Conservation (phyloP, 2,113 vertebrate genomes). For the Lepidothrix coronata region DNA sequence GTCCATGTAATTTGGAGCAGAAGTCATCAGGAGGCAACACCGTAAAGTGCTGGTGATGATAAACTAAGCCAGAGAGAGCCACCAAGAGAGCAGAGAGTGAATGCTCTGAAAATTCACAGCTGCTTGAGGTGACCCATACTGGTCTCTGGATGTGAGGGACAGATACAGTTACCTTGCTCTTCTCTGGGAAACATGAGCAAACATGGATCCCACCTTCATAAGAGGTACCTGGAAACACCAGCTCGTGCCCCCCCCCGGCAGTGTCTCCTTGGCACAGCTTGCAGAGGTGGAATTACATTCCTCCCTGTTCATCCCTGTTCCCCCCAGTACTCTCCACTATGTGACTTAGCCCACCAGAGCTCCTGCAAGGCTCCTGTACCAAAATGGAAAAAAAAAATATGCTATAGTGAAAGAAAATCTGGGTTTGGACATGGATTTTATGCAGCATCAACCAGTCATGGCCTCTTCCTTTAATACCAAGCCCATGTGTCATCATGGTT, state of each 20-base stretch:
- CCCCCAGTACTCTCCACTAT: not conserved
- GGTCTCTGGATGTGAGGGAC: not conserved
- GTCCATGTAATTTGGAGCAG: not conserved
- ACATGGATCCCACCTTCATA: fast-evolving
- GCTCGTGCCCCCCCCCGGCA: not conserved
- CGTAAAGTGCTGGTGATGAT: not conserved
- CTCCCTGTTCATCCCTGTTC: not conserved
- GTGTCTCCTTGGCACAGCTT: not conserved
- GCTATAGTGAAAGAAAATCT: not conserved
- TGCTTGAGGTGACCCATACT: not conserved
- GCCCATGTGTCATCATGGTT: not conserved
- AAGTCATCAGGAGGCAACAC: not conserved
- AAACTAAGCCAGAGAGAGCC: not conserved
- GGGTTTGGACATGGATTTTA: not conserved
- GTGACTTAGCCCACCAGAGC: not conserved
- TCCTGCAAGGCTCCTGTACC: not conserved
- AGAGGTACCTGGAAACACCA: not conserved
- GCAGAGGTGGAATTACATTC: not conserved
- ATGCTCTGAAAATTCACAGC: not conserved
- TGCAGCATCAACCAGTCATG: not conserved
- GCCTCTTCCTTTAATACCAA: not conserved
- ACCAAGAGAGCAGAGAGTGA: fast-evolving
- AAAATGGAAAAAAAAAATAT: not conserved
- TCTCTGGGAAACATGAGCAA: not conserved
- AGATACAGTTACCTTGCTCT: not conserved